Evolutionary conservation across 2,113 vertebrate genomes (phyloP).

Genomic region (Sminthopsis crassicaudata): DNA sequence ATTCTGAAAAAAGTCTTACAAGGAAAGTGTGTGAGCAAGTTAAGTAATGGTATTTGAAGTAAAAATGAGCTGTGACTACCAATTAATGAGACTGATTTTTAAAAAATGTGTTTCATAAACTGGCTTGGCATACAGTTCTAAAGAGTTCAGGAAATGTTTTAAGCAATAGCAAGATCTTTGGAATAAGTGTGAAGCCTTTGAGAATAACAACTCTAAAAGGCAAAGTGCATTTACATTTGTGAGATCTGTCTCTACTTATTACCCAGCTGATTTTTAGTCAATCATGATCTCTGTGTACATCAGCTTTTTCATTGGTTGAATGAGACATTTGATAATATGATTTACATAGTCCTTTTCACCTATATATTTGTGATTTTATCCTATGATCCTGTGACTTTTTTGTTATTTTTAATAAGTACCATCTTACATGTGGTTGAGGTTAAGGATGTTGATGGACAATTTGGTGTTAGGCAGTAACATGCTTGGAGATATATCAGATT

Average conservation of each 20-base stretch:
- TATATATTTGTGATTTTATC: not conserved
- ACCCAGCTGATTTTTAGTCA: not conserved
- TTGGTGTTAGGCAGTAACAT: not conserved
- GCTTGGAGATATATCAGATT: not conserved
- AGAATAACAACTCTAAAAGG: not conserved
- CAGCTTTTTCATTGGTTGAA: not conserved
- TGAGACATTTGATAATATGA: not conserved
- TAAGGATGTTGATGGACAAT: not conserved
- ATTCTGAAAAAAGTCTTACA: not conserved
- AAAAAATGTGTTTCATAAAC: not conserved
- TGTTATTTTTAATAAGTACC: not conserved
- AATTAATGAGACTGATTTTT: not conserved
- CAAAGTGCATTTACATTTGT: not conserved
- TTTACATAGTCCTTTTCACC: not conserved
- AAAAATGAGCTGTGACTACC: not conserved
- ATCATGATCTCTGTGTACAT: not conserved
- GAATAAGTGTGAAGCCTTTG: not conserved
- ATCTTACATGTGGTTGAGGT: not conserved
- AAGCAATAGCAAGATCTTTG: not conserved
- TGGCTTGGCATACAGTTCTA: not conserved
- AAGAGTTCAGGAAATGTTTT: not conserved
- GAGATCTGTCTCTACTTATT: not conserved
- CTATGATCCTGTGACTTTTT: not conserved
- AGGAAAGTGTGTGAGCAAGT: not conserved
- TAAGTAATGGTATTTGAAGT: not conserved